Conservation (phyloP, 2,888 invertebrate genomes). For the Tinea pellionella region DNA sequence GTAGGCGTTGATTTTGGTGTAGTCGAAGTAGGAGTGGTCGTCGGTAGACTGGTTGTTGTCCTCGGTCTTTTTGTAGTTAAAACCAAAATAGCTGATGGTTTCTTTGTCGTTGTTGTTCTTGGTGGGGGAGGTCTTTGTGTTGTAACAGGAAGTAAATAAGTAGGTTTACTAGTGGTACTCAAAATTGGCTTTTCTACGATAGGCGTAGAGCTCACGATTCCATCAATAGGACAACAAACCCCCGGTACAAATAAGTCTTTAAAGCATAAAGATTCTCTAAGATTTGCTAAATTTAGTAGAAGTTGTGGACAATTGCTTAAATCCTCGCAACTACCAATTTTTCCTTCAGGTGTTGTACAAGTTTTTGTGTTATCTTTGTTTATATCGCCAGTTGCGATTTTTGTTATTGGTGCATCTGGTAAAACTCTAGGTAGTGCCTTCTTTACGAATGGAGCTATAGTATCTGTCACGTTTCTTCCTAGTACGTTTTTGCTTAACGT, state of each 20-base stretch:
- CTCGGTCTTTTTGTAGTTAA: constrained; percentile 39
- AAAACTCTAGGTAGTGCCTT: constrained; percentile 53
- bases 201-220: constrained; percentile 35
- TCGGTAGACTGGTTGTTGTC: constrained; percentile 32
- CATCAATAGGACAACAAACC: constrained; percentile 84
- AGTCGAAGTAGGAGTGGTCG: constrained; percentile 31
- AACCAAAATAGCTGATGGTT: constrained; percentile 23
- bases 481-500: constrained; percentile 85
- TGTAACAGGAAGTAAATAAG: constrained; percentile 52
- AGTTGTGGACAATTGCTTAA: constrained; percentile 89
- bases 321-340: constrained; percentile 86
- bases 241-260: constrained; percentile 92
- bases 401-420: constrained; percentile 53
- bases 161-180: constrained; percentile 49
- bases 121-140: constrained; percentile 35
- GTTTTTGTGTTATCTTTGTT: constrained; percentile 68
- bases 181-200: constrained; percentile 42
- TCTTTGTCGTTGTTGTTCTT: constrained; percentile 20
- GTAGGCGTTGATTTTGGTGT: constrained; percentile 36
- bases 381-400: constrained; percentile 49
- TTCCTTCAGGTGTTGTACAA: constrained; percentile 86
- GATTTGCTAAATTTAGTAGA: constrained; percentile 80
- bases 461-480: constrained; percentile 80
- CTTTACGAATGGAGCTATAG: constrained; percentile 78
- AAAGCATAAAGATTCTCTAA: constrained; percentile 90